Percentiles rank a stretch among this genome's conserved stretches.
Evolutionary conservation across 2,797 vertebrate genomes (phyloP).

Genomic region (Anguilla marmorata): DNA sequence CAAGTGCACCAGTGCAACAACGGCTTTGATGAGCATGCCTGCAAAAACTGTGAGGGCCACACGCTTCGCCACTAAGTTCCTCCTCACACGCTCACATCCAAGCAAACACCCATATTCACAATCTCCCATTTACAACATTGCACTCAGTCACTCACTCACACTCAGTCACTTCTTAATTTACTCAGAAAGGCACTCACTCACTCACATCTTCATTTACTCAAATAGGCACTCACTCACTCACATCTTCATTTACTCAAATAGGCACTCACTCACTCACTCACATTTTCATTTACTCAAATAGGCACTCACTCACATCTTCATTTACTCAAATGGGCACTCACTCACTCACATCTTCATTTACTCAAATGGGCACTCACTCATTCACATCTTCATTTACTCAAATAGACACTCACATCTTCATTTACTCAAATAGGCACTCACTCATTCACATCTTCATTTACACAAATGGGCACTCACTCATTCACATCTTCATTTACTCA

Average conservation of each 20-base stretch:
- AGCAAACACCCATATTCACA: conserved; percentile 31
- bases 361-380: neutral
- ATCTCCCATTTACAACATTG: neutral
- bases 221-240: no score
- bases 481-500: neutral
- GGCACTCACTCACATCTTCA: neutral
- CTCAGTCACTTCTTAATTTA: conserved; percentile 1
- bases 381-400: neutral
- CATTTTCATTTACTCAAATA: neutral
- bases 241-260: no score
- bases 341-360: no score
- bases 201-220: neutral
- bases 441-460: neutral
- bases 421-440: neutral
- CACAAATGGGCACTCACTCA: neutral
- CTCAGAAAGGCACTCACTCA: neutral
- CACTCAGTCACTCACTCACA: neutral
- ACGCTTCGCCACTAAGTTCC: neutral
- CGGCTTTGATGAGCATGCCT: conserved; percentile 76
- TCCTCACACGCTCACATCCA: neutral
- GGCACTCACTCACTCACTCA: neutral
- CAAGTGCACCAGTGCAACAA: conserved; percentile 74
- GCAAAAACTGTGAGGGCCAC: conserved; percentile 73
- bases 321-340: neutral
- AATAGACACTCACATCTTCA: neutral